phyloP scores from a whole-genome alignment of 1,140 invertebrate genomes.

The Eupeodes corollae region DNA sequence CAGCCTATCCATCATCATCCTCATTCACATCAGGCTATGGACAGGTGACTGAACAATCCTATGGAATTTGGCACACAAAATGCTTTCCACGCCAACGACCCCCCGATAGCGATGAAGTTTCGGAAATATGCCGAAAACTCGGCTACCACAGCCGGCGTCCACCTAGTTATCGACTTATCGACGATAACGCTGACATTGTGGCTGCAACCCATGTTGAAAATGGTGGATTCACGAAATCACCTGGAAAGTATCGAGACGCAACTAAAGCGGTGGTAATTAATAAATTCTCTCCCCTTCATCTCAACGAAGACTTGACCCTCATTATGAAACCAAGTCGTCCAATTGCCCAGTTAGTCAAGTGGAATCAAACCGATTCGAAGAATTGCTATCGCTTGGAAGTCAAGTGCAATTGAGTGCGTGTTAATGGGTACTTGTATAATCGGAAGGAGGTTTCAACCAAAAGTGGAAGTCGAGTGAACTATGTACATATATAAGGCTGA shows the following conservation, averaged over 20 bases:
- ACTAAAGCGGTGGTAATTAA: constrained; percentile 29
- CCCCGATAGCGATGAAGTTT: constrained; percentile 28
- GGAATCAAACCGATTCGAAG: constrained; percentile 27
- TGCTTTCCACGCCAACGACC: constrained; percentile 40
- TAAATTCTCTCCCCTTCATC: constrained; percentile 29
- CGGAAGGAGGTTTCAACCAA: too few relatives aligned
- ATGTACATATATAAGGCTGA: too few relatives aligned
- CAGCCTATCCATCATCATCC: constrained; percentile 8
- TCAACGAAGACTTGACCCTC: constrained; percentile 27
- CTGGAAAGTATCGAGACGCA: constrained; percentile 22
- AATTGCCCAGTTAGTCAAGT: constrained; percentile 27
- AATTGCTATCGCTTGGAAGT: constrained; percentile 27
- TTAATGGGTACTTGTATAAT: too few relatives aligned
- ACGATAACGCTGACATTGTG: constrained; percentile 22
- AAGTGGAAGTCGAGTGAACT: too few relatives aligned
- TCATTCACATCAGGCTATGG: constrained; percentile 40
- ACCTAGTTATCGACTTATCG: constrained; percentile 29
- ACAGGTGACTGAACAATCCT: constrained; percentile 42
- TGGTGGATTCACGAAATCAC: constrained; percentile 19
- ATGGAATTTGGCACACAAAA: constrained; percentile 48
- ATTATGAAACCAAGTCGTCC: constrained; percentile 32
- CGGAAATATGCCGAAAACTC: constrained; percentile 37
- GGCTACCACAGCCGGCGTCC: constrained; percentile 30
- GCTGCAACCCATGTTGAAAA: constrained; percentile 17
- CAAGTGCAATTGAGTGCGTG: background rate